Evolutionary conservation across 2,113 vertebrate species (phyloP).

Genomic region (Pipra filicauda): DNA sequence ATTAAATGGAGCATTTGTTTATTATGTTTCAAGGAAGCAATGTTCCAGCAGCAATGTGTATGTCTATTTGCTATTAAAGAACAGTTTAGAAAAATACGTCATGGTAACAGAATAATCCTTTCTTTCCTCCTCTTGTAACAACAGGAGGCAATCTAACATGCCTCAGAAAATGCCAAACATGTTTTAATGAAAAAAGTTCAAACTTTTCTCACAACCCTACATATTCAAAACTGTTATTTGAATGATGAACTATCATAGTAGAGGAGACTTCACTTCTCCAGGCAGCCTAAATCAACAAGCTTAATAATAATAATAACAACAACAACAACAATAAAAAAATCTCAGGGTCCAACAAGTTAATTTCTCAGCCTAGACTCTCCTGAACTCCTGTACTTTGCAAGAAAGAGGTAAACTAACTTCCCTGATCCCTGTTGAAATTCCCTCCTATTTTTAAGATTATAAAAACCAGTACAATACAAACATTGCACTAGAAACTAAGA

Average conservation of each 20-base stretch:
- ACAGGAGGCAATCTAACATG: not conserved
- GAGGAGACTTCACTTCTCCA: slow-evolving; percentile 33
- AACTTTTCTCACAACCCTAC: slow-evolving; percentile 63
- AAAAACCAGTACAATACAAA: not conserved
- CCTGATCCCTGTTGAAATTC: not conserved
- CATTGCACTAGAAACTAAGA: not conserved
- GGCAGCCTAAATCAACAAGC: not conserved
- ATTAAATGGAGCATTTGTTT: slow-evolving; percentile 44
- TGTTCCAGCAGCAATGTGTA: not conserved
- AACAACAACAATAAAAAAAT: not conserved
- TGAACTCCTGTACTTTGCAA: not conserved
- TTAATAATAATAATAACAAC: not conserved
- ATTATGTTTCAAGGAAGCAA: slow-evolving; percentile 4
- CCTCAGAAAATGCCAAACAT: slow-evolving; percentile 41
- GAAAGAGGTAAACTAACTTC: not conserved
- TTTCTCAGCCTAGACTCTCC: not conserved
- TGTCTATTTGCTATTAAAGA: slow-evolving; percentile 7
- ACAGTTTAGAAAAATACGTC: slow-evolving; percentile 7
- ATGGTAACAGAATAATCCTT: not conserved
- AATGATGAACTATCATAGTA: slow-evolving; percentile 16
- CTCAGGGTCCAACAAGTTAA: not conserved
- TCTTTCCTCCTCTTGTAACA: not conserved
- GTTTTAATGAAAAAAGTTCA: slow-evolving; percentile 55
- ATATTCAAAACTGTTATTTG: not conserved
- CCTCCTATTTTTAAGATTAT: not conserved